Conservation (phyloP, 1,140 invertebrate species). For the Manduca sexta region DNA sequence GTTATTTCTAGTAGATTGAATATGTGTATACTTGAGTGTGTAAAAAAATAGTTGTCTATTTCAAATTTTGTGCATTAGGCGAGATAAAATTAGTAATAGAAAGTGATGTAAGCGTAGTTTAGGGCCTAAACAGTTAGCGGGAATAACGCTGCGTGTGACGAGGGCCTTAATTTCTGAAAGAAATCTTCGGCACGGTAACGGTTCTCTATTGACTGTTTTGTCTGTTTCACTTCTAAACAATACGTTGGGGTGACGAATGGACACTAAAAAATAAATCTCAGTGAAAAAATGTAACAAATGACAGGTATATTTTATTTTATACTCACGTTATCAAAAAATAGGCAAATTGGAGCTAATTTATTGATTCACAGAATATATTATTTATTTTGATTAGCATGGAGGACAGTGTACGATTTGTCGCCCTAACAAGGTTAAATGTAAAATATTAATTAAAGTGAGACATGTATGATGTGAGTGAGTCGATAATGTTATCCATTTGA, state of each 20-base stretch:
- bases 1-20: conserved; percentile 23
- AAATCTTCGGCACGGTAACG: conserved; percentile 10
- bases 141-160: neutral
- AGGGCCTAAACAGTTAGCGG: conserved; percentile 13
- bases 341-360: too few species aligned
- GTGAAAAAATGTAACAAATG: too few species aligned
- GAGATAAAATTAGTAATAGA: conserved; percentile 20
- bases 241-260: neutral
- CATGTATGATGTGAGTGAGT: too few species aligned
- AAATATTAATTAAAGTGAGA: too few species aligned
- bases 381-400: too few species aligned
- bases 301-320: too few species aligned
- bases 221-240: neutral
- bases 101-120: conserved; percentile 18
- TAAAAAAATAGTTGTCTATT: conserved; percentile 36
- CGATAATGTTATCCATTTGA: too few species aligned
- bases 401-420: too few species aligned
- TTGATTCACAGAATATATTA: too few species aligned
- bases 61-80: conserved; percentile 28
- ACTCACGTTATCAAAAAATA: too few species aligned
- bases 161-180: conserved; percentile 15
- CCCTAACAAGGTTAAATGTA: too few species aligned
- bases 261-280: too few species aligned
- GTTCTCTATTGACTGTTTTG: conserved; percentile 6
- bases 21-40: conserved; percentile 42